Conservation (phyloP, 1,140 invertebrate species). For the Neodiprion pinetum region DNA sequence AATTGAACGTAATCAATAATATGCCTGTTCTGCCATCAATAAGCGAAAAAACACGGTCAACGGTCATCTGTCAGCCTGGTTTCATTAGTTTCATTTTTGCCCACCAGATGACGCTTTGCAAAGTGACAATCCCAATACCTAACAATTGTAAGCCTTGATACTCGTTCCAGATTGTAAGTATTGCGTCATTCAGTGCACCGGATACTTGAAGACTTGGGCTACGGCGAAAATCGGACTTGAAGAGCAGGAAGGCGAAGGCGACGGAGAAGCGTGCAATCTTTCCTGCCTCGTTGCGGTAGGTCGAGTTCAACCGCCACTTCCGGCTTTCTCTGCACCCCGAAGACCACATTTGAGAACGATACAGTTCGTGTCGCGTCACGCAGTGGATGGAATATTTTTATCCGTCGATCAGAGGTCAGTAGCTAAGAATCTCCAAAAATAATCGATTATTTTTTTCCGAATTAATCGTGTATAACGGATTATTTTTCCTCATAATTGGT, state of each 20-base stretch:
- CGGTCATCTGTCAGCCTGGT: no score
- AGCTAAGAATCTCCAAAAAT: not conserved
- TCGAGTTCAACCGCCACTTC: conserved; percentile 66
- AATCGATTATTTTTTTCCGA: no score
- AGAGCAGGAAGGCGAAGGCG: conserved; percentile 70
- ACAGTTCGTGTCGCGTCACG: conserved; percentile 95
- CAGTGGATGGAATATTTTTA: conserved; percentile 94
- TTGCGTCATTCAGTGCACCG: conserved; percentile 85
- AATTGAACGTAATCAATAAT: no score
- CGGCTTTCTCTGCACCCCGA: conserved; percentile 36
- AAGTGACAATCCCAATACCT: no score
- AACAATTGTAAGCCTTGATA: no score
- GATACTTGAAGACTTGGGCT: conserved; percentile 92
- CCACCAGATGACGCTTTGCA: no score
- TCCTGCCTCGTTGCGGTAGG: conserved; percentile 88
- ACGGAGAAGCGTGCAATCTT: conserved; percentile 77
- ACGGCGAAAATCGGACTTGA: conserved; percentile 77
- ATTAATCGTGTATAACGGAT: no score
- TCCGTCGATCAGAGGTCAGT: conserved; percentile 90
- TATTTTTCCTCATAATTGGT: no score
- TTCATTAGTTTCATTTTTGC: no score
- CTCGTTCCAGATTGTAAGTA: conserved; percentile 74
- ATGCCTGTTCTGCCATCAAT: no score
- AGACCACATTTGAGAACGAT: conserved; percentile 48
- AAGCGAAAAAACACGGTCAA: no score